Percentiles rank a stretch among this genome's conserved stretches.
These are phyloP conservation scores for Mnemiopsis leidyi DNA, from an alignment of 37 sponge, comb jelly and placozoan genomes.

Conservation along the genomic window DNA sequence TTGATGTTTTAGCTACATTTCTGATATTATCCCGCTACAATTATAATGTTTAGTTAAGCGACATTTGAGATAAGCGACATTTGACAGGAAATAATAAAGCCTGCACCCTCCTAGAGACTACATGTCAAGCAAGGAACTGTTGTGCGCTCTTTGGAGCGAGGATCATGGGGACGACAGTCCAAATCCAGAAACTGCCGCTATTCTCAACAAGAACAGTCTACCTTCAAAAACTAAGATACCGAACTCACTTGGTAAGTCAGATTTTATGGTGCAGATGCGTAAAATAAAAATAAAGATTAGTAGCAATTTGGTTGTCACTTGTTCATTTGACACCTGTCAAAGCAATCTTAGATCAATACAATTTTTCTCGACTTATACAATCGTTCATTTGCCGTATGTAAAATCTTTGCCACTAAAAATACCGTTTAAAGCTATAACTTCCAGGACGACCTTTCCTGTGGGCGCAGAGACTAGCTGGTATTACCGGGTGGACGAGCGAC, in stretches of 20 bases:
- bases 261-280: no score
- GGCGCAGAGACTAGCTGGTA: slow-evolving; percentile 57
- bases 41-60: no score
- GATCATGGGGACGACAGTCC: slow-evolving; percentile 56
- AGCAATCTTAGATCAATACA: no score
- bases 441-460: slow-evolving; percentile 37
- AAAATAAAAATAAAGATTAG: no score
- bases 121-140: slow-evolving; percentile 66
- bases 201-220: slow-evolving; percentile 56
- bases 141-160: slow-evolving; percentile 44
- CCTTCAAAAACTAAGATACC: slow-evolving; percentile 47
- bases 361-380: no score
- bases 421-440: no score
- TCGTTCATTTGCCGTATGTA: no score
- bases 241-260: slow-evolving; percentile 41
- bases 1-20: no score
- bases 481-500: background rate
- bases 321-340: no score
- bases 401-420: no score
- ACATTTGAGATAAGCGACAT: background rate
- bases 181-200: slow-evolving; percentile 1
- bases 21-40: no score
- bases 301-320: no score
- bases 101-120: slow-evolving; percentile 5
- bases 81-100: background rate